These are phyloP conservation scores for Microcebus tavaratra DNA, from an alignment of 2,113 vertebrate species.

Conservation along the genomic window DNA sequence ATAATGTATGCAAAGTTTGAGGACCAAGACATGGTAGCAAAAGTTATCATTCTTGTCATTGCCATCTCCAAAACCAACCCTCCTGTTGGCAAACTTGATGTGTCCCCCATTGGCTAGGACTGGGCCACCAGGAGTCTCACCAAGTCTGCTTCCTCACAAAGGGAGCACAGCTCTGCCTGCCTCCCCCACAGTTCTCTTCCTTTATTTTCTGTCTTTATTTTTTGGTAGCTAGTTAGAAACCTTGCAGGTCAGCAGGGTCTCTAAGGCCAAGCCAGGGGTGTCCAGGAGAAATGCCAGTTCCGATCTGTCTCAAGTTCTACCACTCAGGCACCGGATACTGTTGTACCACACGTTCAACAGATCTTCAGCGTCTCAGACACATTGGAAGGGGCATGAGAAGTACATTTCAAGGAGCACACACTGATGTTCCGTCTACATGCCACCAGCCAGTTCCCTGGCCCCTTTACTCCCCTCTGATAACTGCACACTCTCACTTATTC, in stretches of 20 bases:
- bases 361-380: background rate
- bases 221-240: background rate
- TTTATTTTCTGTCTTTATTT: slow-evolving; percentile 37
- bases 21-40: background rate
- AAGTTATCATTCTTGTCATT: background rate
- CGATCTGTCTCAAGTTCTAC: slow-evolving; percentile 3
- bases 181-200: background rate
- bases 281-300: background rate
- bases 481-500: background rate
- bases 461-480: background rate
- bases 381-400: too few species aligned
- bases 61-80: background rate
- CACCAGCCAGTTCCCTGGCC: fast-evolving
- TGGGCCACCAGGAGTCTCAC: background rate
- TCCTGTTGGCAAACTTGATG: background rate
- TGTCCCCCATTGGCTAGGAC: background rate
- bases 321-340: background rate
- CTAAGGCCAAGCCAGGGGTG: background rate
- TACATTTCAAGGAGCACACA: background rate
- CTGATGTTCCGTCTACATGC: fast-evolving
- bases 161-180: background rate
- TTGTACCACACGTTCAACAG: fast-evolving
- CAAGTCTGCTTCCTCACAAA: background rate
- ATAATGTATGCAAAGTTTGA: background rate
- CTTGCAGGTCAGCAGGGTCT: background rate